These are phyloP conservation scores for rabbit (Oryctolagus cuniculus) DNA, from an alignment of 2,113 vertebrate species.

Conservation along the genomic window DNA sequence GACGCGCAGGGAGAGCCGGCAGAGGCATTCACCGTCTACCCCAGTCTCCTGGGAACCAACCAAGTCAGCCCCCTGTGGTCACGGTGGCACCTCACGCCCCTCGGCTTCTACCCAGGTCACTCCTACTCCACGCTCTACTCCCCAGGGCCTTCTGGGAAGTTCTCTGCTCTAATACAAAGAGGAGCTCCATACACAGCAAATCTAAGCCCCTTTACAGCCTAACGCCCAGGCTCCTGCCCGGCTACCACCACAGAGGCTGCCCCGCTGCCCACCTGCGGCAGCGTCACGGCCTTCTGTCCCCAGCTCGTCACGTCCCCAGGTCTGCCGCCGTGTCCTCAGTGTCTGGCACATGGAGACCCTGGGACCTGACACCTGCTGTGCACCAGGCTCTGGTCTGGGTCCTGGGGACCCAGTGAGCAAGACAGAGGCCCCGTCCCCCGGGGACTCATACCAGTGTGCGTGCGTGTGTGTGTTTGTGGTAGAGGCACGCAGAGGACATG, in stretches of 20 bases:
- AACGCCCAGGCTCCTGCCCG: neutral
- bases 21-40: accelerated
- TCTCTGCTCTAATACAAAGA: neutral
- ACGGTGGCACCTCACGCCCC: accelerated
- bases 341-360: neutral
- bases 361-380: accelerated
- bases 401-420: accelerated
- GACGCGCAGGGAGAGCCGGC: neutral
- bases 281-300: no score
- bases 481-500: neutral
- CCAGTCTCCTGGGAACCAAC: accelerated
- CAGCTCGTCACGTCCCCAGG: accelerated
- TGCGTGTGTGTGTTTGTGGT: accelerated
- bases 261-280: accelerated
- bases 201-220: no score
- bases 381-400: no score
- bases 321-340: accelerated
- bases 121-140: neutral
- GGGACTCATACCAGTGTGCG: accelerated
- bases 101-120: neutral
- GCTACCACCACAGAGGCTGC: accelerated
- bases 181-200: neutral
- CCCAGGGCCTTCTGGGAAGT: neutral
- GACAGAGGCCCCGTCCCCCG: accelerated
- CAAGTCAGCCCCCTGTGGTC: accelerated